Conservation (phyloP, 2,113 vertebrate species). For the Entelurus aequoreus region DNA sequence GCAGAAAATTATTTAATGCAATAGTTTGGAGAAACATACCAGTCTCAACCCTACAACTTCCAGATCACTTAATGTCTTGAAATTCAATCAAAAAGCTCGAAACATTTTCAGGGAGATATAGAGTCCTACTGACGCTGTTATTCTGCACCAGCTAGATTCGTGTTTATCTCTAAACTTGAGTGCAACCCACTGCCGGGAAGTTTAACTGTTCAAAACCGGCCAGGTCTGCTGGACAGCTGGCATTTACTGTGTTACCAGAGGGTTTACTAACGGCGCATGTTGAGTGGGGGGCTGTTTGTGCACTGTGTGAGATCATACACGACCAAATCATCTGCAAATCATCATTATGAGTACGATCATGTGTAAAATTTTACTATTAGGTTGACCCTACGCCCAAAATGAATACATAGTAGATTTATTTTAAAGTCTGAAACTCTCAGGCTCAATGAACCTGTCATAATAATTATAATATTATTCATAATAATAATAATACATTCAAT, state of each 20-base stretch:
- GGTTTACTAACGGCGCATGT: conserved; percentile 46
- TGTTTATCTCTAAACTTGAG: conserved; percentile 1
- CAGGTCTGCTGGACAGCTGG: conserved; percentile 58
- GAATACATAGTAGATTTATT: background rate
- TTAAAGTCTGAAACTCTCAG: background rate
- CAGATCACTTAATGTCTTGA: background rate
- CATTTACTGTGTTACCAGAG: conserved; percentile 63
- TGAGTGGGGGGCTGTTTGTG: conserved; percentile 41
- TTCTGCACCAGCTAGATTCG: background rate
- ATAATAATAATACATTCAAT: too few relatives aligned
- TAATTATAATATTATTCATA: too few relatives aligned
- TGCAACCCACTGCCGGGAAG: conserved; percentile 23
- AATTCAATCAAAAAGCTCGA: background rate
- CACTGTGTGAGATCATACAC: conserved; percentile 43
- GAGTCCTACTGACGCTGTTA: background rate
- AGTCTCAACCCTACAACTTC: background rate
- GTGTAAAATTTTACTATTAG: conserved; percentile 31
- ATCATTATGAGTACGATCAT: conserved; percentile 34
- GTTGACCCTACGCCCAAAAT: conserved; percentile 13
- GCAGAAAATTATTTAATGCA: conserved; percentile 63
- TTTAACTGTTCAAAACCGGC: conserved; percentile 56
- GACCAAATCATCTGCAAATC: conserved; percentile 40
- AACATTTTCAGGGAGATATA: background rate
- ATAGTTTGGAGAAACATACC: conserved; percentile 58
- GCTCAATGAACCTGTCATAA: too few relatives aligned